phyloP scores from a whole-genome alignment of 2,888 invertebrate genomes.

The Pollenia labialis region DNA sequence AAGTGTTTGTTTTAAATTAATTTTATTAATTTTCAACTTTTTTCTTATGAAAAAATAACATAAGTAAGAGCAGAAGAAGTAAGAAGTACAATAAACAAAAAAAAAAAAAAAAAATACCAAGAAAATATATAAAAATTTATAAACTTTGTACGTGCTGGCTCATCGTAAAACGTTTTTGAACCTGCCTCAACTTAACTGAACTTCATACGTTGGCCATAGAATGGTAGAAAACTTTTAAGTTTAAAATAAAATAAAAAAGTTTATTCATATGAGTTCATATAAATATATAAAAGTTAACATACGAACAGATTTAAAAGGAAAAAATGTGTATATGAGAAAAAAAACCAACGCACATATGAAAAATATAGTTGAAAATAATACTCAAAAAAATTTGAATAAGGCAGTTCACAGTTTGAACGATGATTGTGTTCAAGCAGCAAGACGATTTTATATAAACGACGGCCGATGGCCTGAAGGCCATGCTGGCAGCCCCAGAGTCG shows the following conservation, averaged over 20 bases:
- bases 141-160: conserved; percentile 70
- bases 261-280: not conserved
- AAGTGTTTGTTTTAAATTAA: conserved; percentile 60
- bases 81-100: conserved; percentile 20
- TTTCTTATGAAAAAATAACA: conserved; percentile 37
- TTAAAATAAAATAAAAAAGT: not conserved
- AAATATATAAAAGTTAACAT: conserved; percentile 10
- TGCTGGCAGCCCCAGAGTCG: no score
- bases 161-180: conserved; percentile 56
- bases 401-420: not conserved
- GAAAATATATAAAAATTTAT: conserved; percentile 54
- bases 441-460: no score
- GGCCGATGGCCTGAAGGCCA: no score
- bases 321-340: not conserved
- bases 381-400: not conserved
- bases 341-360: conserved; percentile 8
- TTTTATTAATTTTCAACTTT: conserved; percentile 62
- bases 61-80: not conserved
- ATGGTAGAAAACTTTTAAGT: conserved; percentile 4
- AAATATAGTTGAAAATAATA: conserved; percentile 5
- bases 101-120: not conserved
- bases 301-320: conserved; percentile 4
- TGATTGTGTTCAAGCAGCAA: no score
- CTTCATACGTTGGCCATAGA: conserved; percentile 18
- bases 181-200: conserved; percentile 67